Base-by-base conservation (phyloP, 2,888 invertebrate genomes). In the Plagodis pulveraria region DNA sequence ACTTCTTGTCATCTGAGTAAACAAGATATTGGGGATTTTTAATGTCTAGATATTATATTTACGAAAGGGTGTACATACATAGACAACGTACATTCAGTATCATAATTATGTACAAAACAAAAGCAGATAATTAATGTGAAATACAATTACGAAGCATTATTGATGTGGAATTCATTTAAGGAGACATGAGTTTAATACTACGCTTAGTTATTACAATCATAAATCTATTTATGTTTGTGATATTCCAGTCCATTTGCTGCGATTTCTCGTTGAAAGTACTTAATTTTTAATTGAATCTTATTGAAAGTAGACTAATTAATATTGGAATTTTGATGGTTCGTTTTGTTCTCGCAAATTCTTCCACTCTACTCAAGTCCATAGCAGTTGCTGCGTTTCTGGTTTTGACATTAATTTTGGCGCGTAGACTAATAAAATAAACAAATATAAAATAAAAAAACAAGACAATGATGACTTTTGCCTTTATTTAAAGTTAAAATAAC, bases 321-420 rank as follows among this genome's bases (percentile, higher is more conserved):
- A 0, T 50, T 66, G 90, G 79, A 88, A 86, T 62, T 78, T 71
- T 8, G 89, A 88, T 6, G 89, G 81, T 78, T 90, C 89, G 53
- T 88, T n/a, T 89, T 0, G 81, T 72, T 71, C 83, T 84, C 0
- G 87, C 84, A 44, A 72, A 84, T 58, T 83, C 80, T 76, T 90
- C 85, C 70, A 87, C 89, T 56, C 63, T 83, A 10, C 63, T 71
- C 5, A 80, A 76, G 62, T 86, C 72, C 7, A 67, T 73, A 10
- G 83, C 84, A 9, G 66, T 56, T 0, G 63, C 65, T 12, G 71
- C 72, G 5, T 79, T 70, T 71, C 80, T 81, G 59, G 70, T 74
- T 66, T 73, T 83, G 42, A 84, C 81, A n/a, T n/a, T n/a, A n/a
- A n/a, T n/a, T n/a, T n/a, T 52, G 90, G 62, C 10, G 79, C 45